A percentile compares a stretch with the other conserved stretches of the same genome.
These are phyloP conservation scores for Drusus annulatus DNA, from an alignment of 1,140 invertebrate genomes.

Conservation along the genomic window DNA sequence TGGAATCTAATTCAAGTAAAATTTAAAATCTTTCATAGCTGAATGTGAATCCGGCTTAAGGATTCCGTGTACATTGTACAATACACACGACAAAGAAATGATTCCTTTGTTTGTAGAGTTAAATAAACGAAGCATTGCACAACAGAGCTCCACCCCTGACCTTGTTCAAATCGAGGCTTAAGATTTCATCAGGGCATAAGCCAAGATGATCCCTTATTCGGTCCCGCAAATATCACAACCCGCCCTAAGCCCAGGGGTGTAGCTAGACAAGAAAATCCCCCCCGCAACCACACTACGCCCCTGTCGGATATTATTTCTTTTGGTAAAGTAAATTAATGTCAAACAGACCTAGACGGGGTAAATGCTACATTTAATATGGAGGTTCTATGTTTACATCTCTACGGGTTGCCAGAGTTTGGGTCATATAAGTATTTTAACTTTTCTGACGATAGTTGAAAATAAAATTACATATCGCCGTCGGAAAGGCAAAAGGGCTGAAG, in stretches of 20 bases:
- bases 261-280: constrained; percentile 12
- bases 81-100: background rate
- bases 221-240: background rate
- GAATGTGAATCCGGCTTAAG: no score
- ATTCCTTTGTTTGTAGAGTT: background rate
- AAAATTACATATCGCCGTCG: no score
- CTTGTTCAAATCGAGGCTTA: constrained; percentile 26
- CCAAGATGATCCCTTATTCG: constrained; percentile 15
- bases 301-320: constrained; percentile 26
- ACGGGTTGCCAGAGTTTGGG: no score
- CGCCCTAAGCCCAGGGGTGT: constrained; percentile 4
- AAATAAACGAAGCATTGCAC: constrained; percentile 18
- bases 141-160: background rate
- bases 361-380: background rate
- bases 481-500: no score
- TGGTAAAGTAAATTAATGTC: constrained; percentile 36
- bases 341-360: constrained; percentile 6
- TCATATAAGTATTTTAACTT: no score
- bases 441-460: no score
- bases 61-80: no score
- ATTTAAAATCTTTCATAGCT: no score
- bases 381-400: no score
- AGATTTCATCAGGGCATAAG: constrained; percentile 37
- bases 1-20: no score
- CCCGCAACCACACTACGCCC: background rate